Base-by-base conservation (phyloP, 2,113 vertebrate species). In the Etheostoma cragini region DNA sequence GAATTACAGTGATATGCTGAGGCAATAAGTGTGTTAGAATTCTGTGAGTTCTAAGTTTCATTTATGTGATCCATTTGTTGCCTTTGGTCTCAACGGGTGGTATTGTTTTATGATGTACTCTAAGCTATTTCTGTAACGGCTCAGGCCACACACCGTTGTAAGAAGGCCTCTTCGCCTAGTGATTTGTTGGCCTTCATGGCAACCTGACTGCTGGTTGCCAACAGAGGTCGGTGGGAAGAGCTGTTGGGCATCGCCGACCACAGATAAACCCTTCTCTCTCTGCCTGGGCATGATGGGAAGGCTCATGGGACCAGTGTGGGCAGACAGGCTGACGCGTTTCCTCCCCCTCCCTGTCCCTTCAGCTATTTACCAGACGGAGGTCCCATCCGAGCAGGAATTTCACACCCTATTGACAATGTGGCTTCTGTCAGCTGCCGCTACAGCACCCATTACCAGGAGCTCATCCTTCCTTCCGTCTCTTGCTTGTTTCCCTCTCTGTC, bases 371-470 rank as follows among this genome's bases (percentile, higher is more conserved):
- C 90, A 93, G 88, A 92, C 76, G 73, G 89, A 89, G 81, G 92
- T 90, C 92, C 82, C 90, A 82, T 87, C 85, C 85, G 85, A 91
- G 85, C 85, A 84, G 90, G 94, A 94, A 95, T 94, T 93, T 95
- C 94, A 94, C 94, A 95, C 93, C 89, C 91, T 93, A 90, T 92
- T 95, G 93, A 92, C 89, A 93, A 92, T 84, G 90, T 76, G 89
- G 84, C 89, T 90, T 91, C 91, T 93, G 92, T 93, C 90, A 90
- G 92, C 90, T 94, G 90, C 88, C 50, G 86, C 88, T 83, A 72
- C 78, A 65, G 72, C 80, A 83, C 58, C 82, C 82, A 86, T 90
- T 84, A 88, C 88, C 88, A 86, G 52, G 24, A 38, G 38, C 81
- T 87, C 89, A 86, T 91, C 89, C 89, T 90, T 86, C 73, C 83